A percentile compares a stretch with the other conserved stretches of the same genome.
Evolutionary conservation across 2,113 vertebrate genomes (phyloP).

Genomic region (Garra rufa): DNA sequence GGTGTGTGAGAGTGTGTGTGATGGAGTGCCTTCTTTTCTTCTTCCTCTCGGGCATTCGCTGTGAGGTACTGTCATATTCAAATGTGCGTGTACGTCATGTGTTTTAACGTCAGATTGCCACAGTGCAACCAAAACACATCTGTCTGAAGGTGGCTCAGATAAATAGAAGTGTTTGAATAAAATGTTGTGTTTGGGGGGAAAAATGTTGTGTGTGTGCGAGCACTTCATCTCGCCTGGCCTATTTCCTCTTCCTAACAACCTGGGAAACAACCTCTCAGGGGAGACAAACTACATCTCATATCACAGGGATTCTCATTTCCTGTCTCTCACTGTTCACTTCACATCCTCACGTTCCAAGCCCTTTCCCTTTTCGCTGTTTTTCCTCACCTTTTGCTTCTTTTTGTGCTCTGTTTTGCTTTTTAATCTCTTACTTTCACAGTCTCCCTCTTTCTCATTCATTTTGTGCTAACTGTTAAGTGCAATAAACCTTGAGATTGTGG

Average conservation of each 20-base stretch:
- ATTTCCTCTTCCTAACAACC: constrained; percentile 41
- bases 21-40: constrained; percentile 29
- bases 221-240: constrained; percentile 19
- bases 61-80: constrained; percentile 31
- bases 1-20: constrained; percentile 32
- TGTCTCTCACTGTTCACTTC: constrained; percentile 2
- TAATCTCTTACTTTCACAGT: constrained; percentile 51
- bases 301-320: constrained; percentile 42
- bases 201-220: not conserved
- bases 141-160: constrained; percentile 31
- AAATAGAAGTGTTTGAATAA: constrained; percentile 39
- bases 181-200: constrained; percentile 4
- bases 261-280: constrained; percentile 40
- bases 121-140: constrained; percentile 23
- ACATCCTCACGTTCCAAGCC: not conserved
- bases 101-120: constrained; percentile 18
- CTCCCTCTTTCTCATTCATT: not conserved
- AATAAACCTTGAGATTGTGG: not conserved
- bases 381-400: constrained; percentile 14
- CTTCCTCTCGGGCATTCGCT: constrained; percentile 40
- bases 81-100: constrained; percentile 21
- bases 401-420: constrained; percentile 48
- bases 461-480: constrained; percentile 3
- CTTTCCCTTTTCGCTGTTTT: not conserved
- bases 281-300: constrained; percentile 47